These are phyloP conservation scores for Ophioderma brevispina DNA, from an alignment of 35 echinoderm and acorn worm species.

Conservation along the genomic window DNA sequence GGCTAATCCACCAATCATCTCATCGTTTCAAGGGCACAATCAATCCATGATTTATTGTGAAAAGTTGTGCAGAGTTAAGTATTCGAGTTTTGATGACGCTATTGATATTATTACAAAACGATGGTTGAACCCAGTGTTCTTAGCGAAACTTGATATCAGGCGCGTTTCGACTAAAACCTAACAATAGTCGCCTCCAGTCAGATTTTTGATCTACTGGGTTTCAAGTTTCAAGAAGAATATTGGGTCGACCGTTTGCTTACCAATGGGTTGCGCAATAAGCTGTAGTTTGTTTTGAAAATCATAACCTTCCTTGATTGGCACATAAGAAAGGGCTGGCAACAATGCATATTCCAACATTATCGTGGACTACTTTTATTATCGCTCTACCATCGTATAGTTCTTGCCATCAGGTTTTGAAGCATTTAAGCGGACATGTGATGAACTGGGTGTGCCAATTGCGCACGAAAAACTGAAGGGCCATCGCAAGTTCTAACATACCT, in stretches of 20 bases:
- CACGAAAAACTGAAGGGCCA: background rate
- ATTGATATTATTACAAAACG: background rate
- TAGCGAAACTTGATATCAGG: constrained; percentile 33
- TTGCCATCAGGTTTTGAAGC: background rate
- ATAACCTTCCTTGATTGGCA: background rate
- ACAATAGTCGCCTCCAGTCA: background rate
- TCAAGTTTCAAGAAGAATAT: background rate
- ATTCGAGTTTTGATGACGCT: constrained; percentile 1
- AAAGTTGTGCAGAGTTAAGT: constrained; percentile 2
- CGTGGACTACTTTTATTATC: background rate
- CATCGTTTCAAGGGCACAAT: constrained; percentile 28
- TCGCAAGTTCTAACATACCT: background rate
- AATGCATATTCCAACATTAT: background rate
- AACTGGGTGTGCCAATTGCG: background rate
- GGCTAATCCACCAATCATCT: constrained; percentile 47
- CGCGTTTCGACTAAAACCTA: constrained; percentile 6
- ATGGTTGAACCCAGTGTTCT: background rate
- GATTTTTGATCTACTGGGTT: constrained; percentile 20
- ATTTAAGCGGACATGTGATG: background rate
- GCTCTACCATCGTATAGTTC: background rate
- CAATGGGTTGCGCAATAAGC: constrained; percentile 34
- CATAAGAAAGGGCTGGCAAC: too few relatives aligned
- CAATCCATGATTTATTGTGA: constrained; percentile 34
- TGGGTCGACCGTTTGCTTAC: background rate
- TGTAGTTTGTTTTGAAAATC: constrained; percentile 28